Percentiles rank a stretch among this genome's conserved stretches.
These are phyloP conservation scores for Planococcus citri DNA, from an alignment of 1,140 invertebrate genomes.

Conservation along the genomic window DNA sequence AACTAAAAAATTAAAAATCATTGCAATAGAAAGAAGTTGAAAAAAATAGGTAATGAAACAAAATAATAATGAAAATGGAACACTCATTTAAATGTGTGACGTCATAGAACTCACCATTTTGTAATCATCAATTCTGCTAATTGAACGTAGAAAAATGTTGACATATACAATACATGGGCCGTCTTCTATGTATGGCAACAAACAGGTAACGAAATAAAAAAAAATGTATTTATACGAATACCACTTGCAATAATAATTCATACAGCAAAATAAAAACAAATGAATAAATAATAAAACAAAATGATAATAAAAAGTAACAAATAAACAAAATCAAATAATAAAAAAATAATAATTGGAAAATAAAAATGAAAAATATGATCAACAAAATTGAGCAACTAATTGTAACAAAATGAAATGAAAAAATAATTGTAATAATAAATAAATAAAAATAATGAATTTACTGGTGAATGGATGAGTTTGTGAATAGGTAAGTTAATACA, in stretches of 20 bases:
- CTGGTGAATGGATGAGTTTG: no score
- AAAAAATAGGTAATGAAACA: constrained; percentile 22
- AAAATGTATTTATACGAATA: constrained; percentile 12
- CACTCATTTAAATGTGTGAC: constrained; percentile 21
- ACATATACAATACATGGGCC: constrained; percentile 64
- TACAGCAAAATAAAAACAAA: not conserved
- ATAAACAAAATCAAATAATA: no score
- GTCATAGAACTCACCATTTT: constrained; percentile 78
- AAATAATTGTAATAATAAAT: no score
- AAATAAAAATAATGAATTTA: no score
- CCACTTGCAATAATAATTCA: not conserved
- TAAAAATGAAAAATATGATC: no score
- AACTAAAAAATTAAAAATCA: not conserved
- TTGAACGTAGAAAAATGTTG: constrained; percentile 90
- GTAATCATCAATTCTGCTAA: constrained; percentile 97
- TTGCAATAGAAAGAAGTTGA: not conserved
- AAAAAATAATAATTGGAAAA: no score
- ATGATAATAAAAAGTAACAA: not conserved
- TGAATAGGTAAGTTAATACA: no score
- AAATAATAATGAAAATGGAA: not conserved
- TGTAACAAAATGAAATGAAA: no score
- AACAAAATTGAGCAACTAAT: no score
- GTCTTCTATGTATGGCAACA: constrained; percentile 30
- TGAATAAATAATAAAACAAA: not conserved
- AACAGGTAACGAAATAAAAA: constrained; percentile 18